A percentile compares a stretch with the other conserved stretches of the same genome.
Conservation (phyloP, 2,888 invertebrate species). For the Heliconius charithonia region DNA sequence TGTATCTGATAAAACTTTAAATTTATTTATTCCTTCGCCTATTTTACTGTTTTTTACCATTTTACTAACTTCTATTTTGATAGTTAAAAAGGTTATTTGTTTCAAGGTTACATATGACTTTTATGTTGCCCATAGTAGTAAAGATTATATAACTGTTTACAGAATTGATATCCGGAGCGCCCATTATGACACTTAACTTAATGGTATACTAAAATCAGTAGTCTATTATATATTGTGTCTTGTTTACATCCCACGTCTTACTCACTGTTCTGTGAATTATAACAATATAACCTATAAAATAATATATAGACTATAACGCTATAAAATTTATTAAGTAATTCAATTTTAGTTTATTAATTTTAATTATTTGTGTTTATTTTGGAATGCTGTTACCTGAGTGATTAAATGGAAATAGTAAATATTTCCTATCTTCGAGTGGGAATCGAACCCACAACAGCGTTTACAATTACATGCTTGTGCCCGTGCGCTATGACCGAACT, state of each 20-base stretch:
- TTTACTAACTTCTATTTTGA: not conserved
- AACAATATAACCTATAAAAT: not conserved
- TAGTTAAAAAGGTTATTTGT: not conserved
- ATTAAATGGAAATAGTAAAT: not conserved
- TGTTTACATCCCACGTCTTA: conserved; percentile 28
- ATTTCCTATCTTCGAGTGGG: not conserved
- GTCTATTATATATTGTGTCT: not conserved
- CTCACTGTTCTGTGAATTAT: not conserved
- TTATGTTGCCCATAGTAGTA: not conserved
- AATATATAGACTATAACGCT: not conserved
- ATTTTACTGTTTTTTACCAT: no score
- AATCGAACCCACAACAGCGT: not conserved
- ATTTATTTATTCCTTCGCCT: no score
- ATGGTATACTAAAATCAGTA: conserved; percentile 37
- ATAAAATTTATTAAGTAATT: no score
- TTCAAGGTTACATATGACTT: not conserved
- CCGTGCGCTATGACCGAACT: no score
- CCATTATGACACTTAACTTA: conserved; percentile 33
- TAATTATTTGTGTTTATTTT: no score
- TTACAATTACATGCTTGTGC: no score
- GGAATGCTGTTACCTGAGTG: not conserved
- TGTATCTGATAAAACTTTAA: no score
- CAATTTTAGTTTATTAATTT: no score
- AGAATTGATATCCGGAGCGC: conserved; percentile 26
- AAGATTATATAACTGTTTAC: not conserved